These are phyloP conservation scores for Microdon myrmicae DNA, from an alignment of 2,888 invertebrate species.

Conservation along the genomic window DNA sequence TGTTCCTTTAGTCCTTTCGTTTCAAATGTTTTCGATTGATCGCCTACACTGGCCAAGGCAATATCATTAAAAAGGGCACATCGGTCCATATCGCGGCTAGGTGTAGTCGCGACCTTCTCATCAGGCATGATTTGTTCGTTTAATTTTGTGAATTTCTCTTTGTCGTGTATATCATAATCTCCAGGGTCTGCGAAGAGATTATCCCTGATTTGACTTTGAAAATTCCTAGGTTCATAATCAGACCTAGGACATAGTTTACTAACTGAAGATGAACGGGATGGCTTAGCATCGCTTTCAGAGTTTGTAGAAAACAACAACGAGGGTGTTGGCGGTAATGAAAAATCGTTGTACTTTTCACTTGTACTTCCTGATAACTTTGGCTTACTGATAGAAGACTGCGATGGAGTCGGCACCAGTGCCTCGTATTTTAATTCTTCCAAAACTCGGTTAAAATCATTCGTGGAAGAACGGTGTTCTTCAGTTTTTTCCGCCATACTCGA, in stretches of 20 bases:
- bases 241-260: too few relatives aligned
- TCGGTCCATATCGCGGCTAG: too few relatives aligned
- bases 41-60: not conserved
- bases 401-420: slow-evolving; percentile 46
- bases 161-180: too few relatives aligned
- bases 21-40: too few relatives aligned
- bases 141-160: too few relatives aligned
- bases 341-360: slow-evolving; percentile 11
- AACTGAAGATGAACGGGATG: slow-evolving; percentile 16
- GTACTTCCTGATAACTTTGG: slow-evolving; percentile 11
- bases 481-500: slow-evolving; percentile 12
- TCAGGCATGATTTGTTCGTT: too few relatives aligned
- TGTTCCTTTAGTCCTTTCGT: slow-evolving; percentile 13
- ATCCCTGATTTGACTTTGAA: too few relatives aligned
- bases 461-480: slow-evolving; percentile 37
- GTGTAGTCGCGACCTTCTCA: too few relatives aligned
- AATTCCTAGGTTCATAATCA: too few relatives aligned
- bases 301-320: slow-evolving; percentile 4
- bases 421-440: slow-evolving; percentile 58
- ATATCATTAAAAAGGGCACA: too few relatives aligned
- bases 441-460: slow-evolving; percentile 56
- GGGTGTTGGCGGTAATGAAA: slow-evolving; percentile 2
- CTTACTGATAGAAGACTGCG: not conserved
- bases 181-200: too few relatives aligned
- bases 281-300: slow-evolving; percentile 1